phyloP scores from a whole-genome alignment of 2,113 vertebrate species.

The Excalfactoria chinensis region DNA sequence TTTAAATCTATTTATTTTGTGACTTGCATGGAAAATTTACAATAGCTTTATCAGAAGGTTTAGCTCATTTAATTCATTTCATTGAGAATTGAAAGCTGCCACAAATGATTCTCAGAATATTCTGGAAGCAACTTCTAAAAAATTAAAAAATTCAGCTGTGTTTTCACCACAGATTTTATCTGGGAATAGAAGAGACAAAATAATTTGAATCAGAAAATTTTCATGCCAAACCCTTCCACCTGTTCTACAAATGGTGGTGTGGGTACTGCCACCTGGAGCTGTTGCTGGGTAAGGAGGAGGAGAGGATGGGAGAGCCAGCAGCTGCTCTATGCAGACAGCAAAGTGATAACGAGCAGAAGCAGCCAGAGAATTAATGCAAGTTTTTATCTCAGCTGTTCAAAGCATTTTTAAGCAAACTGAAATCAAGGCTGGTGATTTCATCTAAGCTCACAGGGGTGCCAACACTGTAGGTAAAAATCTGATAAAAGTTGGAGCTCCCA shows the following conservation, averaged over 20 bases:
- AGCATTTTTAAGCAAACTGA: background rate
- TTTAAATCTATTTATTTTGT: background rate
- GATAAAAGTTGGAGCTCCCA: background rate
- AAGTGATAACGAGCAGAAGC: background rate
- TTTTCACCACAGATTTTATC: background rate
- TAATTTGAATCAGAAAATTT: background rate
- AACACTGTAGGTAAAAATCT: background rate
- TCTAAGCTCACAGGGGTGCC: background rate
- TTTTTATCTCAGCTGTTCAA: background rate
- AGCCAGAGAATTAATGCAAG: background rate
- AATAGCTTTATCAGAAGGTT: background rate
- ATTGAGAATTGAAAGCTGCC: background rate
- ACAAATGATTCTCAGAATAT: background rate
- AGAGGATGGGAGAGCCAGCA: background rate
- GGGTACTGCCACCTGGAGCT: conserved; percentile 29
- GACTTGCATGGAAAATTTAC: background rate
- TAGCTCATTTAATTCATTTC: background rate
- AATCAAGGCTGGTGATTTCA: background rate
- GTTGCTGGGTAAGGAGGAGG: background rate
- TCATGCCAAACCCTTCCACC: background rate
- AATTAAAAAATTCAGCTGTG: background rate
- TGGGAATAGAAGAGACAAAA: background rate
- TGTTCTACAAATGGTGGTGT: background rate
- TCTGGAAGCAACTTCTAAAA: background rate
- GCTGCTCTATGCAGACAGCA: background rate